Base-by-base conservation (phyloP, 2,888 invertebrate genomes). In the Pteria penguin region DNA sequence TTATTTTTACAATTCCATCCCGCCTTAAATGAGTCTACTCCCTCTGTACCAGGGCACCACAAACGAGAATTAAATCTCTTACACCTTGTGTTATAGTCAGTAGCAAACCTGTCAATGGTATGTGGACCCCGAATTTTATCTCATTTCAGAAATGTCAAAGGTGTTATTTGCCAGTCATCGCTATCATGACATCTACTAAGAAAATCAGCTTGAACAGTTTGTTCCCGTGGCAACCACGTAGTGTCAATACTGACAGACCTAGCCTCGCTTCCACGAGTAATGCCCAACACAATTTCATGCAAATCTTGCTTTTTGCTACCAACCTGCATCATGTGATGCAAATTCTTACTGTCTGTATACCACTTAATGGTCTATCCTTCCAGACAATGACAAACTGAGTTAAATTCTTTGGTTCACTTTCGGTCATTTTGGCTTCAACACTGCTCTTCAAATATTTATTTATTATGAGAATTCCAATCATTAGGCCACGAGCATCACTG, bases 81-180 rank as follows among this genome's bases (percentile, higher is more conserved):
- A n/a, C n/a, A n/a, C n/a, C n/a, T n/a, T 14, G 31, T 69, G 45
- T 75, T 75, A 31, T 75, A 63, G 58, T 63, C 31, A 14, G 26
- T 63, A n/a, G 75, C 75, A 67, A 75, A 68, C 33, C 68, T 67
- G n/a, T 74, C 68, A 18, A 61, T 27, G 52, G 32, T n/a, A n/a
- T n/a, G n/a, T n/a, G n/a, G n/a, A n/a, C n/a, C n/a, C n/a, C n/a
- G n/a, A n/a, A n/a, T n/a, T 32, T 65, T 31, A n/a, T 45, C 26
- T 8, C 27, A 54, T 11, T 2, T 36, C 5, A 31, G 1, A 45
- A 57, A 72, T 11, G 60, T 14, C 5, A n/a, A 14, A 22, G 14
- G 1, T 26, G 33, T 18, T 18, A 66, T 55, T 22, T n/a, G 18
- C 72, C 72, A 72, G 31, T 72, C 72, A 33, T 72, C 72, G 54